Percentiles rank a stretch among this genome's conserved stretches.
Conservation (phyloP, 2,797 vertebrate species). For the Malurus splendens region DNA sequence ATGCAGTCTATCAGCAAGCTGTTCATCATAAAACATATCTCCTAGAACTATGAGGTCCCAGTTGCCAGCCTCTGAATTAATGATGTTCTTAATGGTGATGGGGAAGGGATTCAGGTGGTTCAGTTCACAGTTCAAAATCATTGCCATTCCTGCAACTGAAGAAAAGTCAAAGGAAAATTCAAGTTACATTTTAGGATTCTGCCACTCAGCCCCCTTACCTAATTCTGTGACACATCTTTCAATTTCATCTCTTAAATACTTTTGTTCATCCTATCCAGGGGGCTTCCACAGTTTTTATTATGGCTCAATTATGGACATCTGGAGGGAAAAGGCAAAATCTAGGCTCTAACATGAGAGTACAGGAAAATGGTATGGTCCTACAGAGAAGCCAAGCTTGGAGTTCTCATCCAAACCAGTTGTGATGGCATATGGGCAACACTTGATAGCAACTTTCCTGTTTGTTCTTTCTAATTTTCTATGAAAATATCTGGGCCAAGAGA, state of each 20-base stretch:
- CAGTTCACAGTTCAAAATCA: conserved; percentile 84
- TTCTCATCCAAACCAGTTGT: background rate
- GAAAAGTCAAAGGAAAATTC: background rate
- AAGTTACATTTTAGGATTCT: background rate
- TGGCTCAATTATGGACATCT: background rate
- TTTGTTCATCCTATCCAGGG: background rate
- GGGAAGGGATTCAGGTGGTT: conserved; percentile 77
- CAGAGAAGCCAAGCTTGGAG: background rate
- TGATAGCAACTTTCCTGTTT: background rate
- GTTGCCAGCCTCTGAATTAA: conserved; percentile 68
- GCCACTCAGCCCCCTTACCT: background rate
- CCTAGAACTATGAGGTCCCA: conserved; percentile 91
- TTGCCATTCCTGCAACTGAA: conserved; percentile 86
- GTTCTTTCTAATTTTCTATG: background rate
- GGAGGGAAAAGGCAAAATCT: background rate
- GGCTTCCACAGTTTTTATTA: background rate
- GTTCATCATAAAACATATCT: conserved; percentile 94
- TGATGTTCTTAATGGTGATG: conserved; percentile 79
- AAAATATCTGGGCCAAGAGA: background rate
- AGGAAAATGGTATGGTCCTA: background rate
- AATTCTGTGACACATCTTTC: background rate
- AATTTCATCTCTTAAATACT: background rate
- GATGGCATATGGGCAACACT: background rate
- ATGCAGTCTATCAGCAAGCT: conserved; percentile 80
- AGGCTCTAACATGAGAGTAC: background rate